phyloP scores from a whole-genome alignment of 2,888 invertebrate genomes.

The Sympetrum striolatum region DNA sequence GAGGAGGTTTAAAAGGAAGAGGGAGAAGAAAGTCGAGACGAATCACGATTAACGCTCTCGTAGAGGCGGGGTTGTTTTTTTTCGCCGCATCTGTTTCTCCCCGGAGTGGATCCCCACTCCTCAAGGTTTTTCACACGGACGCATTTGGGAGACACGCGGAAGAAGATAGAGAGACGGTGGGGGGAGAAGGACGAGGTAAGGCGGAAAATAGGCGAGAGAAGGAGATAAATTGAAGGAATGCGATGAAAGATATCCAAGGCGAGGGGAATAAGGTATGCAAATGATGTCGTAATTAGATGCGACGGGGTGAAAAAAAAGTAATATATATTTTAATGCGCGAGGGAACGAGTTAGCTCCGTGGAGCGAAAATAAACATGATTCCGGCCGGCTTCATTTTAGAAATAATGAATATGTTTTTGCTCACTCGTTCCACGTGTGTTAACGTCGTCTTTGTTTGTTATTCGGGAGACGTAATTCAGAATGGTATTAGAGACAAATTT shows the following conservation, averaged over 20 bases:
- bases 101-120: not conserved
- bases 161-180: not conserved
- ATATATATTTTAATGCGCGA: not conserved
- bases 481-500: no score
- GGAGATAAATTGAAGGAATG: not conserved
- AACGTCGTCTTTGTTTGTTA: no score
- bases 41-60: not conserved
- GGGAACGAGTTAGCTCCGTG: not conserved
- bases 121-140: not conserved
- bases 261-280: not conserved
- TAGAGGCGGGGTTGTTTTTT: not conserved
- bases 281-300: not conserved
- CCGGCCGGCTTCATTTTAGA: no score
- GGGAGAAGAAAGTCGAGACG: not conserved
- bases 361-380: no score
- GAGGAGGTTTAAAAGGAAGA: not conserved
- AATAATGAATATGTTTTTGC: no score
- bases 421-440: no score
- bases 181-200: not conserved
- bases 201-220: not conserved
- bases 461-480: no score
- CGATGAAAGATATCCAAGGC: not conserved
- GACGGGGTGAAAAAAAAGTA: not conserved
- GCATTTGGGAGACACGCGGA: not conserved
- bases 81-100: not conserved